Conservation (phyloP, 2,888 invertebrate species). For the Orthonychiurus folsomi region DNA sequence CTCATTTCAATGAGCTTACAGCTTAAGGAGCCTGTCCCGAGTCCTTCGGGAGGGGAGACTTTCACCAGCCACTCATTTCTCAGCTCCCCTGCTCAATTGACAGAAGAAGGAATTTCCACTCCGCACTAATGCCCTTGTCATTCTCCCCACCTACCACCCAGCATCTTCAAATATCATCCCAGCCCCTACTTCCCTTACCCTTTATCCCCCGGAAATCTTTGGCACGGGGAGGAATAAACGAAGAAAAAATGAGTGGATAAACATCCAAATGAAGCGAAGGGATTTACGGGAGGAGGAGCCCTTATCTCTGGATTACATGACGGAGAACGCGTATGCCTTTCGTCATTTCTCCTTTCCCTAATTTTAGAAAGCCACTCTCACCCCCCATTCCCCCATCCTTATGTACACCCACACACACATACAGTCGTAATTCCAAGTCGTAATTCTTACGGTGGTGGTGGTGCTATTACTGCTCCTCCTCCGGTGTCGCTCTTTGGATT, state of each 20-base stretch:
- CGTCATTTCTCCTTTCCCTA: slow-evolving; percentile 37
- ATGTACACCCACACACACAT: slow-evolving; percentile 8
- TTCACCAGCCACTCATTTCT: background rate
- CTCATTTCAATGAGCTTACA: slow-evolving; percentile 1
- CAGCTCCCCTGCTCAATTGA: too few species aligned
- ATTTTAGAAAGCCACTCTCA: slow-evolving; percentile 26
- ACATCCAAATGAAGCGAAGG: slow-evolving; percentile 38
- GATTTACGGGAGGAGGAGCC: slow-evolving; percentile 40
- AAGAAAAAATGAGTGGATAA: slow-evolving; percentile 41
- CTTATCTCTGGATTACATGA: slow-evolving; percentile 41
- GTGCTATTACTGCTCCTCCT: background rate
- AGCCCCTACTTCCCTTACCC: background rate
- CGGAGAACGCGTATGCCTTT: slow-evolving; percentile 40
- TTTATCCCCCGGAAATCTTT: slow-evolving; percentile 26
- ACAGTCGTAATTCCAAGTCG: too few species aligned
- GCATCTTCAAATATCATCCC: slow-evolving; percentile 24
- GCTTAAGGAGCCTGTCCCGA: background rate
- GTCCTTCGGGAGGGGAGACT: background rate
- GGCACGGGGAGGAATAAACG: slow-evolving; percentile 36
- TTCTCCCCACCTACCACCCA: slow-evolving; percentile 19
- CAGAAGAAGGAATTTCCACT: background rate
- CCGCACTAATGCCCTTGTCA: too few species aligned
- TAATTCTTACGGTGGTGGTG: slow-evolving; percentile 15
- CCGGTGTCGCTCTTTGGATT: background rate
- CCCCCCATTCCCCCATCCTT: slow-evolving; percentile 5